Percentiles rank a stretch among this genome's conserved stretches.
These are phyloP conservation scores for Ormyrus rosae DNA, from an alignment of 2,888 invertebrate species.

Conservation along the genomic window DNA sequence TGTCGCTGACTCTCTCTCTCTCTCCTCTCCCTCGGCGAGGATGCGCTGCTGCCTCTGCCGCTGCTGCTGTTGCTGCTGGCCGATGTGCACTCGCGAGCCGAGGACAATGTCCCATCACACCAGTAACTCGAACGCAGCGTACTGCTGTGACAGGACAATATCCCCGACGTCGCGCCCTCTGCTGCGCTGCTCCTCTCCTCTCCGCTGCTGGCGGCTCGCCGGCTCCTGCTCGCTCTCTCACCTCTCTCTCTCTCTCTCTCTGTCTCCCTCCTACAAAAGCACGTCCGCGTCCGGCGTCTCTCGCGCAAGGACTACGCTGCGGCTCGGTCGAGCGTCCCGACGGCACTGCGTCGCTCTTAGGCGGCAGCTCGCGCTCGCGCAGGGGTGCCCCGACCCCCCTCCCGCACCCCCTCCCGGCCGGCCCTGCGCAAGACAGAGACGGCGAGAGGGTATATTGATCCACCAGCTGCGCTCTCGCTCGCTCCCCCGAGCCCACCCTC, in stretches of 20 bases:
- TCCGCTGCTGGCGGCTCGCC: not conserved
- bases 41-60: not conserved
- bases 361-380: slow-evolving; percentile 63
- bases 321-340: slow-evolving; percentile 72
- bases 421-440: slow-evolving; percentile 6
- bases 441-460: slow-evolving; percentile 52
- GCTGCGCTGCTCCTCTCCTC: slow-evolving; percentile 3
- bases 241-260: too few species aligned
- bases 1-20: too few species aligned
- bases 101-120: slow-evolving; percentile 94
- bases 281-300: not conserved
- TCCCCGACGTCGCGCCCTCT: slow-evolving; percentile 82
- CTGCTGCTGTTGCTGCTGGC: not conserved
- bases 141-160: slow-evolving; percentile 99
- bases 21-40: too few species aligned
- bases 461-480: slow-evolving; percentile 40
- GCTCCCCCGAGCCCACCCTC: not conserved
- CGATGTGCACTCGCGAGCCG: slow-evolving; percentile 67
- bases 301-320: slow-evolving; percentile 54
- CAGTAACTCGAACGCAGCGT: slow-evolving; percentile 87
- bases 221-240: not conserved
- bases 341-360: slow-evolving; percentile 74
- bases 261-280: too few species aligned
- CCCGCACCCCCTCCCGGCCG: slow-evolving; percentile 45
- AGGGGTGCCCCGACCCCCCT: slow-evolving; percentile 44